Evolutionary conservation across 2,113 vertebrate genomes (phyloP).

Genomic region (Paradisaea rubra): DNA sequence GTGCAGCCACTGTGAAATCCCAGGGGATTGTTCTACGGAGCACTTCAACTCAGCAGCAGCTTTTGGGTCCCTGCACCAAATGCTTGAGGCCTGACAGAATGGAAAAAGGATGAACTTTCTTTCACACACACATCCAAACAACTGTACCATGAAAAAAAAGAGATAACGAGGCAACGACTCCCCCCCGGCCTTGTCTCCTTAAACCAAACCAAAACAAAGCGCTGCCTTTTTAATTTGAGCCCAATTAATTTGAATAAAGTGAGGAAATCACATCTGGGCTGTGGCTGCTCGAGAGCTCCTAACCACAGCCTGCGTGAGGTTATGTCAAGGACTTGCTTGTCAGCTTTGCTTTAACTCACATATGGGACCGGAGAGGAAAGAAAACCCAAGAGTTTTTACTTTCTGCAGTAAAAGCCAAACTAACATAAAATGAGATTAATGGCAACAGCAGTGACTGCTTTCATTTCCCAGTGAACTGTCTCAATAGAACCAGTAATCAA

Average conservation of each 20-base stretch:
- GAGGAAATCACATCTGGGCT: slow-evolving; percentile 42
- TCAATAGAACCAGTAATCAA: slow-evolving; percentile 49
- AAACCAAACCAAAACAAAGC: slow-evolving; percentile 9
- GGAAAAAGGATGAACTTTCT: neutral
- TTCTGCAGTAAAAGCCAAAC: slow-evolving; percentile 46
- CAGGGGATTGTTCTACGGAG: neutral
- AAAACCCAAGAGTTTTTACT: slow-evolving; percentile 44
- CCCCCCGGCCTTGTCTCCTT: neutral
- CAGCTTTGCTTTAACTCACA: slow-evolving; percentile 50
- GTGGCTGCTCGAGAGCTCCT: neutral
- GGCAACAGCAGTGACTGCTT: slow-evolving; percentile 33
- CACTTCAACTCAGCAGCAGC: neutral
- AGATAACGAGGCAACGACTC: neutral
- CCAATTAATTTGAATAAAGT: slow-evolving; percentile 20
- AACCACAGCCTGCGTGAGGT: slow-evolving; percentile 19
- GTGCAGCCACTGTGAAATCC: neutral
- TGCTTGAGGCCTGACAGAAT: neutral
- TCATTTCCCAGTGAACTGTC: slow-evolving; percentile 48
- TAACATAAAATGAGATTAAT: slow-evolving; percentile 52
- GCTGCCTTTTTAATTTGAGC: slow-evolving; percentile 29
- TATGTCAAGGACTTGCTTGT: slow-evolving; percentile 41
- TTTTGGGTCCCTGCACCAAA: neutral
- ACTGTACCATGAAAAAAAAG: neutral
- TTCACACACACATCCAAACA: neutral
- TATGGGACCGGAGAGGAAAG: neutral